These are phyloP conservation scores for Drosophila prolongata DNA, from an alignment of 2,888 invertebrate genomes.

Conservation along the genomic window DNA sequence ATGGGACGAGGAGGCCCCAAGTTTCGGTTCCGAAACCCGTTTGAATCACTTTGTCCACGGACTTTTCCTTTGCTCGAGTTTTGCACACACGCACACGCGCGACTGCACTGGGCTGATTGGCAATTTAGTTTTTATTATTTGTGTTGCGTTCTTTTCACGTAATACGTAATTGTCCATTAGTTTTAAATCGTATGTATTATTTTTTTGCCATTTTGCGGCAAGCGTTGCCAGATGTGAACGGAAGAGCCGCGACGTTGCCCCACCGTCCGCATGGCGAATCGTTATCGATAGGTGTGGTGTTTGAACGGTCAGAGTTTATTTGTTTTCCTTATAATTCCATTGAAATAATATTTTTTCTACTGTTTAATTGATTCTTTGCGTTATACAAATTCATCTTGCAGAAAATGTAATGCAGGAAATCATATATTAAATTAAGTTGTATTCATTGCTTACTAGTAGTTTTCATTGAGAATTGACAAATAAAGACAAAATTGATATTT, in stretches of 20 bases:
- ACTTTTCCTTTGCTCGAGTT: constrained; percentile 37
- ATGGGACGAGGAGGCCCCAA: constrained; percentile 57
- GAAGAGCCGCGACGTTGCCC: neutral
- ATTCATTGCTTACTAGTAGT: no score
- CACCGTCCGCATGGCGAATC: neutral
- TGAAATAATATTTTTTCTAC: no score
- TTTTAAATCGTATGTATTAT: constrained; percentile 76
- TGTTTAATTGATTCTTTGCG: no score
- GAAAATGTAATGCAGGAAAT: no score
- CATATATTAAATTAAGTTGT: no score
- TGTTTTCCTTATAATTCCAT: no score
- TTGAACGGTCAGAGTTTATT: neutral
- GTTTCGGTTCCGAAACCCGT: constrained; percentile 59
- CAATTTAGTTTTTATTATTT: constrained; percentile 56
- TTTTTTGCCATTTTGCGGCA: constrained; percentile 66
- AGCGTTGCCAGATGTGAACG: constrained; percentile 67
- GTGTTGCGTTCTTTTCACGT: constrained; percentile 75
- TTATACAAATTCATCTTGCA: no score
- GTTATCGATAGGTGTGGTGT: constrained; percentile 1
- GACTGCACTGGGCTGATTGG: constrained; percentile 42
- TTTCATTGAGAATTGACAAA: no score
- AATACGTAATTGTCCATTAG: constrained; percentile 78
- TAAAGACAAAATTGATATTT: no score
- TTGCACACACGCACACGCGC: constrained; percentile 53
- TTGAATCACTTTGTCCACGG: constrained; percentile 57